Base-by-base conservation (phyloP, 2,797 vertebrate genomes). In the Phataginus tetradactyla region DNA sequence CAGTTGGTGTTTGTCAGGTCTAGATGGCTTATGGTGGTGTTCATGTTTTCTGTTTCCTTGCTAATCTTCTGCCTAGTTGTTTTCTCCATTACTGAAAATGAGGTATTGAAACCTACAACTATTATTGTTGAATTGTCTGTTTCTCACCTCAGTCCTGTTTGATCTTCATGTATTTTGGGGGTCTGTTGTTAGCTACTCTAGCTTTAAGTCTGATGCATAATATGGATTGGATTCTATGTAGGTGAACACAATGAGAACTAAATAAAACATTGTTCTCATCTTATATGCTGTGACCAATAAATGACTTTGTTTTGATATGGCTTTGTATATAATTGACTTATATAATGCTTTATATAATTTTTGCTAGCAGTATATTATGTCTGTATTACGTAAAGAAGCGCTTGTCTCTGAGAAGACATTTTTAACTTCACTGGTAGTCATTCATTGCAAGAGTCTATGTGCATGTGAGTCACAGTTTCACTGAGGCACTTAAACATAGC, bases 191-290 rank as follows among this genome's bases (percentile, higher is more conserved):
- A 68, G 18, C 37, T 86, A 34, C 34, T 87, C n/a, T 53, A 64
- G 39, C 32, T 94, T 96, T 90, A 93, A 87, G 77, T 87, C 49
- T 94, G 53, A 57, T 84, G 71, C 11, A 42, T 83, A 63, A 42
- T 93, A 34, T 84, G 45, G 27, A 63, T 90, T 93, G 10, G 20
- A 84, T 63, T 92, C 42, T 90, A 3, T 75, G 42, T 86, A 57
- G 90, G 34, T 63, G 13, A 94, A 74, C 69, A 86, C 34, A 1
- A 83, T 78, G 57, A 39, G 90, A 87, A 94, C 34, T 49, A 61
- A 96, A 17, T 87, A 86, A 90, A 94, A 69, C 34, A 51, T 84
- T 57, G 17, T 51, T n/a, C 12, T 18, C 32, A 51, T 61, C 42
- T 63, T 59, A 71, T 39, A 23, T 68, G 17, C n/a, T 85, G 20